Conservation (phyloP, 2,113 vertebrate species). For the Callopanchax toddi region DNA sequence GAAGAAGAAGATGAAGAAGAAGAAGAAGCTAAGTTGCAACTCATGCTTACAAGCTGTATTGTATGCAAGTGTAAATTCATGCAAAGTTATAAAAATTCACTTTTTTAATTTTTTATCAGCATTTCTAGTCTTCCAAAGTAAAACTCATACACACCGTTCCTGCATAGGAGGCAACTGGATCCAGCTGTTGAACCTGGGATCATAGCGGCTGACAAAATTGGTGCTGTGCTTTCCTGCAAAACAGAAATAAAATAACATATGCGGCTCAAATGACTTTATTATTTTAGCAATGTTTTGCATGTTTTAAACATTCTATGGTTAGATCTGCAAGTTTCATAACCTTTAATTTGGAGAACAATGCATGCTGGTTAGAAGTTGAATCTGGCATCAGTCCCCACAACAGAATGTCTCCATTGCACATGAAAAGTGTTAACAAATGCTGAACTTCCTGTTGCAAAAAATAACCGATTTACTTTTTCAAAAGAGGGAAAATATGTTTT, state of each 20-base stretch:
- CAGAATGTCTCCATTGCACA: not conserved
- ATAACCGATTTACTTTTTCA: constrained; percentile 11
- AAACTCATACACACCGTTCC: constrained; percentile 85
- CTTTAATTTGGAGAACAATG: not conserved
- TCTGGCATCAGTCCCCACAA: not conserved
- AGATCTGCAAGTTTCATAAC: not conserved
- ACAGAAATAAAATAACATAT: constrained; percentile 14
- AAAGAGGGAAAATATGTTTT: not conserved
- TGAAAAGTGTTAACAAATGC: not conserved
- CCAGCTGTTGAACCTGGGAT: constrained; percentile 99
- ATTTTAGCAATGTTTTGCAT: not conserved
- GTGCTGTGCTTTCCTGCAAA: constrained; percentile 97
- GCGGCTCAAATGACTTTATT: not conserved
- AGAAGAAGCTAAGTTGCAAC: no score
- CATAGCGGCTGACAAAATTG: constrained; percentile 98
- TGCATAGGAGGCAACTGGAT: constrained; percentile 99
- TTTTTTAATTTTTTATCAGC: not conserved
- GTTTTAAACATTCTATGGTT: no score
- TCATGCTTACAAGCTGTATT: constrained; percentile 10
- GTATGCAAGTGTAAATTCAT: no score
- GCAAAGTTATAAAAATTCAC: not conserved
- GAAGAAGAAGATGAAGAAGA: constrained; percentile 54
- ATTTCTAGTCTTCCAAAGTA: not conserved
- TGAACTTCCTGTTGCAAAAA: not conserved
- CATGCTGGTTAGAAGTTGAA: no score